These are phyloP conservation scores for Dermochelys coriacea DNA, from an alignment of 2,797 vertebrate genomes.

Conservation along the genomic window DNA sequence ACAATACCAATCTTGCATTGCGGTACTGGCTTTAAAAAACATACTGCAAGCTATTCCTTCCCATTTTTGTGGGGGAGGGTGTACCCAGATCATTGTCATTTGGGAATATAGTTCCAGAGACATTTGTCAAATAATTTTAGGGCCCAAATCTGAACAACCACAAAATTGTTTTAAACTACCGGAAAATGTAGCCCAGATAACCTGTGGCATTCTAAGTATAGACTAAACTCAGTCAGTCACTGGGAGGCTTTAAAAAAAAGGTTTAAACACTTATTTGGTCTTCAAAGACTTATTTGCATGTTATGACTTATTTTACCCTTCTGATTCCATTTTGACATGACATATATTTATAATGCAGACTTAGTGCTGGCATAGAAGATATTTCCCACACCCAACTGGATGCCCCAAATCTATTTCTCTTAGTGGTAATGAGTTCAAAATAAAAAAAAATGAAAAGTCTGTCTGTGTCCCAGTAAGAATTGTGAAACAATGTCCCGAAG, in stretches of 20 bases:
- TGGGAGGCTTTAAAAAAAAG: background rate
- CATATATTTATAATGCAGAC: background rate
- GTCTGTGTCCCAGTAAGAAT: background rate
- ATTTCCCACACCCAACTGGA: background rate
- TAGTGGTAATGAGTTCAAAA: background rate
- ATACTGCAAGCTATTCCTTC: background rate
- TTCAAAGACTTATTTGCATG: background rate
- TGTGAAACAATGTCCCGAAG: background rate
- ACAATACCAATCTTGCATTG: background rate
- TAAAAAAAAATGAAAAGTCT: background rate
- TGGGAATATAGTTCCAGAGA: background rate
- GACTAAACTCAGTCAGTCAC: background rate
- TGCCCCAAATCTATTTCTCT: background rate
- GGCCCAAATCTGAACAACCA: background rate
- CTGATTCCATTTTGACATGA: background rate
- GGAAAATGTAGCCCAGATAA: background rate
- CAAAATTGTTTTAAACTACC: background rate
- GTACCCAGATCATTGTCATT: constrained; percentile 15
- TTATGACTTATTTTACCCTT: background rate
- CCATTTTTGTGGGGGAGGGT: background rate
- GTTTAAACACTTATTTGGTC: background rate
- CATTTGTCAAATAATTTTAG: constrained; percentile 26
- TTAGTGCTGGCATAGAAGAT: background rate
- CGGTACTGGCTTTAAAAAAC: background rate
- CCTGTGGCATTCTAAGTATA: background rate